phyloP scores from a whole-genome alignment of 2,113 vertebrate genomes.

The Plestiodon gilberti region DNA sequence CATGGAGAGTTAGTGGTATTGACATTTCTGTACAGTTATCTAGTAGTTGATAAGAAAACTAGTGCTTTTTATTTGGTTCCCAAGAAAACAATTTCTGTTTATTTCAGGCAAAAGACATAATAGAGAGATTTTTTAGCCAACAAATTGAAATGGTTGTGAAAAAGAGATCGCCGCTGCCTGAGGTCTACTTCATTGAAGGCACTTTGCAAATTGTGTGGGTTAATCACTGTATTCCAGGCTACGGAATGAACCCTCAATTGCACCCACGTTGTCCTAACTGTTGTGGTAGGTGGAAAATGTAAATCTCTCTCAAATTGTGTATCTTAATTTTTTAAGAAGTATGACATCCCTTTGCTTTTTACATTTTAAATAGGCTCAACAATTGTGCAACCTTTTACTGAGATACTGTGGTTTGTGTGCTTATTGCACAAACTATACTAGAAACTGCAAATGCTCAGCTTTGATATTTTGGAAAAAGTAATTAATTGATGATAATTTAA shows the following conservation, averaged over 20 bases:
- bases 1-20: neutral
- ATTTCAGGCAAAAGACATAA: conserved; percentile 67
- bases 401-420: neutral
- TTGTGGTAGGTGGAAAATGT: conserved; percentile 60
- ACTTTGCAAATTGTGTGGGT: conserved; percentile 63
- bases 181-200: conserved; percentile 69
- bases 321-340: neutral
- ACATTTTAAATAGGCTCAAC: neutral
- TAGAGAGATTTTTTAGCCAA: conserved; percentile 68
- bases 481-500: neutral
- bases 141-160: conserved; percentile 60
- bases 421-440: neutral
- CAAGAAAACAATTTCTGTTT: conserved; percentile 40
- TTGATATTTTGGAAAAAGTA: neutral
- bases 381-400: neutral
- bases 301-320: neutral
- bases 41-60: neutral
- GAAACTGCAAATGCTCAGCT: neutral
- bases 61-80: conserved; percentile 21
- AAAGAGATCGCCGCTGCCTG: conserved; percentile 42
- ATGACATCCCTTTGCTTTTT: neutral
- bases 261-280: conserved; percentile 68
- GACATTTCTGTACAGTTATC: neutral
- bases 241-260: conserved; percentile 58
- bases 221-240: conserved; percentile 61